phyloP scores from a whole-genome alignment of 1,140 invertebrate genomes.

The Venturia canescens region DNA sequence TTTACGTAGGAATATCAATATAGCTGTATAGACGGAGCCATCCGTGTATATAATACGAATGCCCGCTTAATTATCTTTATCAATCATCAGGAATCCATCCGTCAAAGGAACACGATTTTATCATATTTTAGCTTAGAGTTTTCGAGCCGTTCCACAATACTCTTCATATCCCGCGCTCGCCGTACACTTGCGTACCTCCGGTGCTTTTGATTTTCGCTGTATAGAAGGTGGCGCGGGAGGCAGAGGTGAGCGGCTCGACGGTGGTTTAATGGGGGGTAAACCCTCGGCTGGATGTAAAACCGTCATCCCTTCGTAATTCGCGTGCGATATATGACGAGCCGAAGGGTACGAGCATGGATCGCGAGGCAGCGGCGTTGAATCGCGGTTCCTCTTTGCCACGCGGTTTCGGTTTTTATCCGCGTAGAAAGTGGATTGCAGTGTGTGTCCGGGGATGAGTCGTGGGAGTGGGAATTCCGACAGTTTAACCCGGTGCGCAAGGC shows the following conservation, averaged over 20 bases:
- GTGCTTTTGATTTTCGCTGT: not conserved
- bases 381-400: not conserved
- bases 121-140: slow-evolving; percentile 41
- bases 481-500: slow-evolving; percentile 29
- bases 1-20: slow-evolving; percentile 5
- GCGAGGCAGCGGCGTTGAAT: not conserved
- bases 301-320: slow-evolving; percentile 35
- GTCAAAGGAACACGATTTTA: slow-evolving; percentile 57
- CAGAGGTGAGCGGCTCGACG: slow-evolving; percentile 37
- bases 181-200: no score
- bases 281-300: slow-evolving; percentile 34
- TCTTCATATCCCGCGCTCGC: slow-evolving; percentile 18
- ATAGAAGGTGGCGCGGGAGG: not conserved
- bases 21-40: not conserved
- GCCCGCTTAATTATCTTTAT: slow-evolving; percentile 60
- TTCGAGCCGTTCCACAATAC: slow-evolving; percentile 48
- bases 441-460: slow-evolving; percentile 39
- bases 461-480: slow-evolving; percentile 27
- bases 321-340: slow-evolving; percentile 19
- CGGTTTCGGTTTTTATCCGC: slow-evolving; percentile 16
- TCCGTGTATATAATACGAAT: slow-evolving; percentile 23
- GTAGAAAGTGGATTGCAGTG: slow-evolving; percentile 50
- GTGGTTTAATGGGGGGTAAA: slow-evolving; percentile 39
- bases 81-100: slow-evolving; percentile 62
- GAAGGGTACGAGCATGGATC: not conserved